Evolutionary conservation across 2,888 invertebrate genomes (phyloP), one percentile per base, ranked within the genome.

Genomic region (Hermaeophaga mercurialis): DNA sequence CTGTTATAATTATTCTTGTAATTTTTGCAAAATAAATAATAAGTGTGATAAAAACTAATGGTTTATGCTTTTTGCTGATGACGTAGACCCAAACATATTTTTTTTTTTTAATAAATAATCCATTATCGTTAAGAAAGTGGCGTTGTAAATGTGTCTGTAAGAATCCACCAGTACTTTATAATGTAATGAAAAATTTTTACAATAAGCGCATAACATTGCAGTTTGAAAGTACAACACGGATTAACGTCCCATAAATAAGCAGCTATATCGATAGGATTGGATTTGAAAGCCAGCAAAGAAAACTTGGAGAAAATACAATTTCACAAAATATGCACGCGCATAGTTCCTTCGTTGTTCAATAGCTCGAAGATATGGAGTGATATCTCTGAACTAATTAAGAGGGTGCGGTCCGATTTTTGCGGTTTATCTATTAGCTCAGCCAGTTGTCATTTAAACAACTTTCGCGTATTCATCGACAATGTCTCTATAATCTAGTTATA

Each of bases 401-500:
- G 72, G 75, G 76, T 70, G 76, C 73, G 76, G 75, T 71, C 53
- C 59, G 58, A 66, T 70, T 66, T 67, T 69, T 54, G 28, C 47
- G 50, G 53, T 58, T 49, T 59, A 53, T 58, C 57, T 58, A 63
- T 55, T 58, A 57, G 59, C 45, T 62, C 45, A 46, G 63, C 67
- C 65, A 71, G 68, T 68, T 69, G 70, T 72, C 72, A 72, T 70
- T 68, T 70, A 70, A 64, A 68, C 72, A 71, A 73, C 75, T 75
- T 75, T 74, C 75, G 71, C 73, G 71, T 71, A 74, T 74, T 72
- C 71, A 72, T 71, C 70, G 70, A 69, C 67, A 68, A 65, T 68
- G 66, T 68, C 68, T 67, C 61, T 60, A 66, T 66, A 66, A 69
- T 69, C 67, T 68, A 65, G 65, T 64, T 70, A 70, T 70, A 68